Conservation (phyloP, 2,888 invertebrate genomes). For the Drosophila anceps region DNA sequence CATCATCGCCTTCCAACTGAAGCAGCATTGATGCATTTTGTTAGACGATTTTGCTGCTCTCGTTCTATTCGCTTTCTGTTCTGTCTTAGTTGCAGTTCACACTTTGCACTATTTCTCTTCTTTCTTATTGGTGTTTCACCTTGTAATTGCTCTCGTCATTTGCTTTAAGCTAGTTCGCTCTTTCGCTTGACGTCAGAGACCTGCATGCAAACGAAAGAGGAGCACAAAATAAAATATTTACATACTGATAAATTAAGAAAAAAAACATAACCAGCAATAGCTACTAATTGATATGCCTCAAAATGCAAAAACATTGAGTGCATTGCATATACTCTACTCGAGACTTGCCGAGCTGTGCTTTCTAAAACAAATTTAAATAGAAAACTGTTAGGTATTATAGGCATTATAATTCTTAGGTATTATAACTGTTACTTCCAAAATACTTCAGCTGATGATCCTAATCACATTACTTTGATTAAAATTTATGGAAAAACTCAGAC, state of each 20-base stretch:
- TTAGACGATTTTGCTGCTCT: slow-evolving; percentile 10
- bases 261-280: slow-evolving; percentile 10
- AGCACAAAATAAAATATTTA: slow-evolving; percentile 5
- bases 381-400: too few species aligned
- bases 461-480: not conserved
- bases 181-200: slow-evolving; percentile 6
- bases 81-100: slow-evolving; percentile 18
- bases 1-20: slow-evolving; percentile 46
- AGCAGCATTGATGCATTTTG: slow-evolving; percentile 56
- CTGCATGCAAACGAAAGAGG: not conserved
- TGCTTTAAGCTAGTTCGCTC: slow-evolving; percentile 1
- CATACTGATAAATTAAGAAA: slow-evolving; percentile 15
- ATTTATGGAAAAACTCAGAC: not conserved
- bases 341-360: too few species aligned
- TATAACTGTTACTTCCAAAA: not conserved
- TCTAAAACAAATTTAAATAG: too few species aligned
- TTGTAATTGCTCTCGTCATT: slow-evolving; percentile 28
- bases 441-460: not conserved
- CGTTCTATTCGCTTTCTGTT: slow-evolving; percentile 12
- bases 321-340: not conserved
- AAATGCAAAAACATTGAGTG: slow-evolving; percentile 20
- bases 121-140: not conserved
- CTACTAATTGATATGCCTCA: slow-evolving; percentile 29
- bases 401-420: too few species aligned
- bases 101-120: slow-evolving; percentile 22